Base-by-base conservation (phyloP, 1,140 invertebrate genomes). In the Ladona fulva region DNA sequence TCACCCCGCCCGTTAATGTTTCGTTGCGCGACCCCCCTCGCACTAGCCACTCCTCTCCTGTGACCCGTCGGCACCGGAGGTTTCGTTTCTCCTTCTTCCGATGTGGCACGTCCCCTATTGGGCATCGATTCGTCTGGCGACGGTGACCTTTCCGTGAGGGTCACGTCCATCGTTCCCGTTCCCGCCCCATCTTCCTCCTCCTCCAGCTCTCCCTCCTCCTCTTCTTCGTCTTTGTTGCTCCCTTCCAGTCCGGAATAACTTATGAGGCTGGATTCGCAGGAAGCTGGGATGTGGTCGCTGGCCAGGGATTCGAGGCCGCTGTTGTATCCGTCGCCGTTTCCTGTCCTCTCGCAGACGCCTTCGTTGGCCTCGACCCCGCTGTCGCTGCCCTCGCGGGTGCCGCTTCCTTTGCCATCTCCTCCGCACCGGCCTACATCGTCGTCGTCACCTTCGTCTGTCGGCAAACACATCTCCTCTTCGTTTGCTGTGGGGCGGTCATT, bases 211-310 rank as follows among this genome's bases (percentile, higher is more conserved):
- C 1, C 8, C 16, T 66, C 52, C 5, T 66, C 52, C 44, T 52
- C 44, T 1, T 66, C 52, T 22, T 66, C 52, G 12, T 66, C 52
- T 12, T 66, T 16, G 52, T 66, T 66, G 52, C 16, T 19, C 16
- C 52, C 52, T 22, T 66, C 52, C 52, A 66, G 52, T 16, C 74
- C 74, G 80, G 88, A 92, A 82, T 89, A 93, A 80, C 89, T 93
- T 25, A 93, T 89, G 74, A 94, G 86, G 81, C 92, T 93, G 19
- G 91, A 93, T 77, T 92, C 91, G 81, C 91, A 92, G 0, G 91
- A 92, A n/a, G 74, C 0, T 86, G 83, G 11, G 78, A 88, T 83
- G 84, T 79, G 0, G 76, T 77, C 10, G 73, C 12, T 79, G 80
- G 7, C 76, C 73, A 11, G 78, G 84, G 76, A 85, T 85, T 87